Conservation (phyloP, 2,113 vertebrate species). For the Cottus gobio region DNA sequence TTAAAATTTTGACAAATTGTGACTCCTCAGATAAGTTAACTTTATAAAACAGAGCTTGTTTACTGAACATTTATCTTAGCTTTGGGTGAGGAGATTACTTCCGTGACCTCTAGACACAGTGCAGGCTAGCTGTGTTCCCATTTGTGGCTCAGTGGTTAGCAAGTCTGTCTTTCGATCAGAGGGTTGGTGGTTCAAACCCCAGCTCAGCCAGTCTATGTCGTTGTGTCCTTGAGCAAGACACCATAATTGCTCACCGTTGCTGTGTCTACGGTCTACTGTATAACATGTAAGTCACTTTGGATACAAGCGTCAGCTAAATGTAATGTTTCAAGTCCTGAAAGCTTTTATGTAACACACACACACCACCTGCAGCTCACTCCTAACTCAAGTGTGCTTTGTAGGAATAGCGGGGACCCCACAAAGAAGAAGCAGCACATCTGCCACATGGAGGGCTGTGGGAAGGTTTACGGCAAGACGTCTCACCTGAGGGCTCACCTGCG, state of each 20-base stretch:
- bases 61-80: neutral
- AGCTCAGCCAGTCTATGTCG: too few relatives aligned
- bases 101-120: neutral
- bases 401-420: slow-evolving; percentile 94
- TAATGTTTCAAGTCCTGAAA: neutral
- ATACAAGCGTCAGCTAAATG: too few relatives aligned
- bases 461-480: slow-evolving; percentile 99
- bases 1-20: neutral
- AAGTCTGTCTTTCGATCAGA: too few relatives aligned
- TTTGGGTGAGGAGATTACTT: neutral
- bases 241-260: too few relatives aligned
- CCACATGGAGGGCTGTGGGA: slow-evolving; percentile 98
- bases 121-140: neutral
- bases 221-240: too few relatives aligned
- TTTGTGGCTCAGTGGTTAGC: too few relatives aligned
- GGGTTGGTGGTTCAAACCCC: too few relatives aligned
- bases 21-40: neutral
- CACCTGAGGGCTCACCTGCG: slow-evolving; percentile 97
- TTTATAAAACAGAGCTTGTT: neutral
- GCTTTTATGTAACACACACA: slow-evolving; percentile 1
- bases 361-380: neutral
- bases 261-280: too few relatives aligned
- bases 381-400: slow-evolving; percentile 61
- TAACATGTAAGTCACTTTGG: too few relatives aligned
- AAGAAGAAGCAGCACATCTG: slow-evolving; percentile 99